These are phyloP conservation scores for Porites lobata DNA, from an alignment of 92 coral and sea anemone species.

Conservation along the genomic window DNA sequence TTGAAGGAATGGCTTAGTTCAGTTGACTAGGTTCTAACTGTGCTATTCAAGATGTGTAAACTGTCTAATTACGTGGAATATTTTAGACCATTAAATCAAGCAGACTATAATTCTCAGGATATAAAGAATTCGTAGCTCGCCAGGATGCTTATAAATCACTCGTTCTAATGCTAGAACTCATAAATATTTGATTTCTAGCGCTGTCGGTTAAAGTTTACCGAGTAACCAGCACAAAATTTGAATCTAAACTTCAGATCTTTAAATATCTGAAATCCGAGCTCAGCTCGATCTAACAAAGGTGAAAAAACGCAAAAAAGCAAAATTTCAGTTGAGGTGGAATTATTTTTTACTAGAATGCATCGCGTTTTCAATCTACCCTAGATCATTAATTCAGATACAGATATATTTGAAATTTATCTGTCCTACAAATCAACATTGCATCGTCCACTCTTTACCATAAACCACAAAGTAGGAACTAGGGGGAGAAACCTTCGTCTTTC, in stretches of 20 bases:
- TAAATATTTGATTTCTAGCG: constrained; percentile 44
- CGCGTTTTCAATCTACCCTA: neutral
- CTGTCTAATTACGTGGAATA: constrained; percentile 15
- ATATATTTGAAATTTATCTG: constrained; percentile 15
- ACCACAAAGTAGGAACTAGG: constrained; percentile 24
- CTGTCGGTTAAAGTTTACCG: constrained; percentile 10
- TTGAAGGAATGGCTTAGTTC: neutral
- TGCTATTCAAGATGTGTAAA: neutral
- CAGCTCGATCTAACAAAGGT: neutral
- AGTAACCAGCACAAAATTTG: constrained; percentile 23
- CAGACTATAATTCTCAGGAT: constrained; percentile 27
- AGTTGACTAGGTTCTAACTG: neutral
- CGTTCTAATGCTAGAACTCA: constrained; percentile 8
- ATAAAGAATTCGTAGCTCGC: constrained; percentile 27
- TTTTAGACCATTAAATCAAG: constrained; percentile 44
- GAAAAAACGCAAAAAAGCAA: neutral
- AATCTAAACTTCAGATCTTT: constrained; percentile 1
- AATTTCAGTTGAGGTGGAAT: neutral
- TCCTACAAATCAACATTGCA: constrained; percentile 24
- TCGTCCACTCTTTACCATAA: neutral
- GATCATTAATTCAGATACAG: constrained; percentile 14
- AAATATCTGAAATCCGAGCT: neutral
- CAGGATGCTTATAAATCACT: constrained; percentile 27
- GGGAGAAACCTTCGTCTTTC: neutral
- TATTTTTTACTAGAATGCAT: neutral